These are phyloP conservation scores for Callosobruchus maculatus DNA, from an alignment of 2,888 invertebrate species.

Conservation along the genomic window DNA sequence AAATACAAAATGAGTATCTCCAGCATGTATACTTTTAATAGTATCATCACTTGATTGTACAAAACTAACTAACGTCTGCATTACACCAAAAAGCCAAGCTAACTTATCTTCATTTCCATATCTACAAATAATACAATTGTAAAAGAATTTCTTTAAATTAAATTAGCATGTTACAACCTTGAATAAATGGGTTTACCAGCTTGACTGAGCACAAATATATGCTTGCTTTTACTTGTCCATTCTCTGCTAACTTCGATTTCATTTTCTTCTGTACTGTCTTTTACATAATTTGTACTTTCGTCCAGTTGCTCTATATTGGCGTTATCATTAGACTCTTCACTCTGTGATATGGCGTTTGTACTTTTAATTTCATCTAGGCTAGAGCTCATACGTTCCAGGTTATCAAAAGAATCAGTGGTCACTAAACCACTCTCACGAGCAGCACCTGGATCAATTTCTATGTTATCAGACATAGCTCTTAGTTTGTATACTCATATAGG, in stretches of 20 bases:
- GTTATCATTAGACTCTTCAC: constrained; percentile 32
- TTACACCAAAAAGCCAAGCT: constrained; percentile 90
- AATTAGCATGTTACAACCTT: constrained; percentile 52
- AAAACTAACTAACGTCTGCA: constrained; percentile 89
- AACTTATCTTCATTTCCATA: constrained; percentile 92
- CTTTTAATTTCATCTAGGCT: constrained; percentile 60
- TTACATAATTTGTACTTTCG: constrained; percentile 21
- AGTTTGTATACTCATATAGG: not conserved
- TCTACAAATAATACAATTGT: constrained; percentile 50
- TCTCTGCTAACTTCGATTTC: constrained; percentile 59
- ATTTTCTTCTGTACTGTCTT: constrained; percentile 54
- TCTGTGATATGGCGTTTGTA: constrained; percentile 45
- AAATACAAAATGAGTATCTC: constrained; percentile 87
- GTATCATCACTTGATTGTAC: constrained; percentile 82
- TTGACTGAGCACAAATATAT: constrained; percentile 91
- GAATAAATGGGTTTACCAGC: constrained; percentile 97
- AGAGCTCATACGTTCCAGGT: constrained; percentile 64
- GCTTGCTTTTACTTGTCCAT: constrained; percentile 80
- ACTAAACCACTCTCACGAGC: constrained; percentile 66
- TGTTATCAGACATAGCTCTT: constrained; percentile 14
- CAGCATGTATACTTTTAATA: constrained; percentile 81
- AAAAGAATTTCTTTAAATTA: not conserved
- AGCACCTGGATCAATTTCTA: constrained; percentile 56
- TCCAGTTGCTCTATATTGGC: constrained; percentile 33
- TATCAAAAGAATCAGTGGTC: constrained; percentile 68